Conservation (phyloP, 2,797 vertebrate species). For the Chelonia mydas region DNA sequence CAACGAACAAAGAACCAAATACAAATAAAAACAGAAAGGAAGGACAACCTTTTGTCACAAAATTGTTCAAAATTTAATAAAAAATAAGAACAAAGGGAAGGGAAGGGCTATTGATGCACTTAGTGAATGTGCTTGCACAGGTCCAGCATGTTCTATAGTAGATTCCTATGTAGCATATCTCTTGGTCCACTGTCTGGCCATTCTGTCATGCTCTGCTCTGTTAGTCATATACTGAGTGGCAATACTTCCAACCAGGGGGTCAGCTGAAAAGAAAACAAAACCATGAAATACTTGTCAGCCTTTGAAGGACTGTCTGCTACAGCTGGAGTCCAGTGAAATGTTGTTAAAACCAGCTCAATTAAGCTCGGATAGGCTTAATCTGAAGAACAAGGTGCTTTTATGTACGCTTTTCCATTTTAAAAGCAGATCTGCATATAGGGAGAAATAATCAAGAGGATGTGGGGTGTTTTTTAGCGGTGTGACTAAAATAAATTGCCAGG, state of each 20-base stretch:
- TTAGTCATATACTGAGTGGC: conserved; percentile 89
- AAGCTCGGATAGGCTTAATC: not conserved
- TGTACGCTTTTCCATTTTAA: not conserved
- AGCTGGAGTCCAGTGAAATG: fast-evolving
- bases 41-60: conserved; percentile 88
- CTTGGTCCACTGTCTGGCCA: conserved; percentile 90
- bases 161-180: conserved; percentile 86
- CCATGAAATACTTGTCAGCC: not conserved
- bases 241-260: conserved; percentile 88
- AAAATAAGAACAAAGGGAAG: conserved; percentile 80
- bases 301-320: not conserved
- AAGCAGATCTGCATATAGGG: not conserved
- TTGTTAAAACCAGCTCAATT: not conserved
- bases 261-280: conserved; percentile 84
- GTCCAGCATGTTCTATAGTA: conserved; percentile 79
- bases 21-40: conserved; percentile 80
- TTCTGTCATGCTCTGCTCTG: conserved; percentile 88
- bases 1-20: conserved; percentile 82
- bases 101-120: conserved; percentile 91
- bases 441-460: not conserved
- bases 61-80: conserved; percentile 88
- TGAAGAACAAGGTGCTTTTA: not conserved
- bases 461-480: not conserved
- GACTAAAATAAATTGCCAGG: not conserved
- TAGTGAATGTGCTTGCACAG: conserved; percentile 98